These are phyloP conservation scores for Paralvinella palmiformis DNA, from an alignment of 1,140 invertebrate species.

Conservation along the genomic window DNA sequence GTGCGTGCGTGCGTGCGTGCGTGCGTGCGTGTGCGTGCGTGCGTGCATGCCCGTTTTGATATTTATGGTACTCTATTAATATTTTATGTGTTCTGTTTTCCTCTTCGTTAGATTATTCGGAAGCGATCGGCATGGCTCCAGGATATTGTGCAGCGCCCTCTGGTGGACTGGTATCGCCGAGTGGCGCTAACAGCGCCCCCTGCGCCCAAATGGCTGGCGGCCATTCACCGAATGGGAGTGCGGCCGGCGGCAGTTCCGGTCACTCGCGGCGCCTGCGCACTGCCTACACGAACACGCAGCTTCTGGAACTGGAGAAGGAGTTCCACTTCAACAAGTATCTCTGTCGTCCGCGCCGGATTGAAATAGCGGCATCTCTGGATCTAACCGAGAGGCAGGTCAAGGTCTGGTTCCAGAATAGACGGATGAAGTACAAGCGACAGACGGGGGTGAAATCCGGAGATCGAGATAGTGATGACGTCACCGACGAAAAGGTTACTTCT, in stretches of 20 bases:
- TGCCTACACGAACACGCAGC: conserved; percentile 97
- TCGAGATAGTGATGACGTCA: not conserved
- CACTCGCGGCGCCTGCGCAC: conserved; percentile 63
- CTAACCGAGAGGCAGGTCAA: conserved; percentile 64
- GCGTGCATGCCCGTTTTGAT: too few species aligned
- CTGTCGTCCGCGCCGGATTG: conserved; percentile 72
- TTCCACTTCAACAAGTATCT: conserved; percentile 75
- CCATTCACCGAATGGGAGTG: not conserved
- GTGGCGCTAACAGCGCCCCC: not conserved
- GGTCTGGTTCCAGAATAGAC: conserved; percentile 91
- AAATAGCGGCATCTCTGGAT: conserved; percentile 67
- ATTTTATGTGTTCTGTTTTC: too few species aligned
- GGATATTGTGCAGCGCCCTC: too few species aligned
- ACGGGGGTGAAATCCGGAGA: not conserved
- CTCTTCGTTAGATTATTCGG: too few species aligned
- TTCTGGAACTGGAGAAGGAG: conserved; percentile 96
- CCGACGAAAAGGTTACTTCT: not conserved
- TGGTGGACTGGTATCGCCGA: not conserved
- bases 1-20: too few species aligned
- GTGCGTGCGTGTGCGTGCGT: too few species aligned
- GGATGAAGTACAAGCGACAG: conserved; percentile 87
- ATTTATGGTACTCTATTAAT: too few species aligned
- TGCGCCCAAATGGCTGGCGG: not conserved
- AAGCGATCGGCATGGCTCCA: too few species aligned
- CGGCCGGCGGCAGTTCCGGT: not conserved